Conservation (phyloP, 2,113 vertebrate genomes). For the Leptosomus discolor region DNA sequence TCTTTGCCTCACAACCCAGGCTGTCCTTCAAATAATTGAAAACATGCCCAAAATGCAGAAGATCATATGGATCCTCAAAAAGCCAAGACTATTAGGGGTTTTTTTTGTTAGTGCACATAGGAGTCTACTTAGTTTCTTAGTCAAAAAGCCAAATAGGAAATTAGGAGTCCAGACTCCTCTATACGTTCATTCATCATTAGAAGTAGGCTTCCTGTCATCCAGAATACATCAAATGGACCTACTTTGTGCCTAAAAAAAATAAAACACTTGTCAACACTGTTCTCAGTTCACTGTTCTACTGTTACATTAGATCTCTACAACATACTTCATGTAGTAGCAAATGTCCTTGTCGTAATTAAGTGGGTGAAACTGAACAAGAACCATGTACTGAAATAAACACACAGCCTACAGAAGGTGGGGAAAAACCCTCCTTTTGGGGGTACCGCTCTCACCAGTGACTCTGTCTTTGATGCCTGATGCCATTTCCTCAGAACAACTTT, state of each 20-base stretch:
- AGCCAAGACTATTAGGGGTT: not conserved
- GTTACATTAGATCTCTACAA: not conserved
- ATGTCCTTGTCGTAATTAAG: not conserved
- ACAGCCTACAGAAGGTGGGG: too few relatives aligned
- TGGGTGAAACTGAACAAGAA: not conserved
- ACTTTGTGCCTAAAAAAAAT: not conserved
- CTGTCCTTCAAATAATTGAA: not conserved
- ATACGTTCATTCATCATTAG: not conserved
- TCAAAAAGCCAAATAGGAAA: conserved; percentile 10
- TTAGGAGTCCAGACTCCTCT: not conserved
- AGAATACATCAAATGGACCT: not conserved
- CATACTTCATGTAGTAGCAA: not conserved
- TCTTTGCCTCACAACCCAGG: not conserved
- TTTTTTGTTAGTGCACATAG: not conserved
- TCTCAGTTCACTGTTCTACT: too few relatives aligned
- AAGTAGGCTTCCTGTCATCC: not conserved
- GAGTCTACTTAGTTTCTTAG: too few relatives aligned
- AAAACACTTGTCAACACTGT: not conserved
- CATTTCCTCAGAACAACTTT: not conserved
- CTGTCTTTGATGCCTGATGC: not conserved
- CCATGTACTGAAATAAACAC: not conserved
- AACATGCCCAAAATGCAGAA: not conserved
- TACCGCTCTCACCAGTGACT: not conserved
- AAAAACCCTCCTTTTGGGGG: not conserved
- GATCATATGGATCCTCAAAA: not conserved